Evolutionary conservation across 2,888 invertebrate genomes (phyloP).

Genomic region (Cosmorhoe ocellata): DNA sequence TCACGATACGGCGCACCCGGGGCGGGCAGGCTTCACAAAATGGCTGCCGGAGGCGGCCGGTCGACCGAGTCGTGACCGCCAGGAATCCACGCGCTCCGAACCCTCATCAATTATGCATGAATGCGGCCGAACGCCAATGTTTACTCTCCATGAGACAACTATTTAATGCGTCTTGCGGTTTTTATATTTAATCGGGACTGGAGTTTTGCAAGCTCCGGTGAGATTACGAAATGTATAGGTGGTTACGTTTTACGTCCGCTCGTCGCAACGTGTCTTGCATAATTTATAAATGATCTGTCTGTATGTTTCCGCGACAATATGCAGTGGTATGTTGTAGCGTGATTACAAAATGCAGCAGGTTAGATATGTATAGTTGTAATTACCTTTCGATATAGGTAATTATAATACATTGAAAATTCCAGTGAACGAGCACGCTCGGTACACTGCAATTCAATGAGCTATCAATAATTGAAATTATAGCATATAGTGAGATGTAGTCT

Average conservation of each 20-base stretch:
- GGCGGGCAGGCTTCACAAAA: slow-evolving; percentile 74
- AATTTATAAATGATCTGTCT: slow-evolving; percentile 36
- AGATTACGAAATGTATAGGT: slow-evolving; percentile 55
- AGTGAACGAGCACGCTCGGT: too few relatives aligned
- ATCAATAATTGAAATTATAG: too few relatives aligned
- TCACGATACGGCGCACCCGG: slow-evolving; percentile 63
- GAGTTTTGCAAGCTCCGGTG: slow-evolving; percentile 44
- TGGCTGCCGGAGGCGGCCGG: slow-evolving; percentile 72
- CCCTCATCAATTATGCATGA: slow-evolving; percentile 82
- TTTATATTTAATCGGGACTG: slow-evolving; percentile 73
- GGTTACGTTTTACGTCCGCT: slow-evolving; percentile 48
- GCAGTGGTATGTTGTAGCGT: slow-evolving; percentile 26
- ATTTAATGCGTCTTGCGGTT: slow-evolving; percentile 80
- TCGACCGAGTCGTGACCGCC: slow-evolving; percentile 75
- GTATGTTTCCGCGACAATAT: slow-evolving; percentile 33
- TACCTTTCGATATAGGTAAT: too few relatives aligned
- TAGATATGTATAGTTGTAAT: too few relatives aligned
- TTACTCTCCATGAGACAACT: slow-evolving; percentile 78
- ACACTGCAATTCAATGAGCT: too few relatives aligned
- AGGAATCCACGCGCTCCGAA: slow-evolving; percentile 73
- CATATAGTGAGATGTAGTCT: too few relatives aligned
- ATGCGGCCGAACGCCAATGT: slow-evolving; percentile 78
- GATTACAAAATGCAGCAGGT: slow-evolving; percentile 22
- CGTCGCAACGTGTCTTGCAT: slow-evolving; percentile 34
- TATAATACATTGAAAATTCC: too few relatives aligned